Evolutionary conservation across 2,797 vertebrate genomes (phyloP), one percentile per base, ranked within the genome.

Genomic region (Myoxocephalus aenaeus): DNA sequence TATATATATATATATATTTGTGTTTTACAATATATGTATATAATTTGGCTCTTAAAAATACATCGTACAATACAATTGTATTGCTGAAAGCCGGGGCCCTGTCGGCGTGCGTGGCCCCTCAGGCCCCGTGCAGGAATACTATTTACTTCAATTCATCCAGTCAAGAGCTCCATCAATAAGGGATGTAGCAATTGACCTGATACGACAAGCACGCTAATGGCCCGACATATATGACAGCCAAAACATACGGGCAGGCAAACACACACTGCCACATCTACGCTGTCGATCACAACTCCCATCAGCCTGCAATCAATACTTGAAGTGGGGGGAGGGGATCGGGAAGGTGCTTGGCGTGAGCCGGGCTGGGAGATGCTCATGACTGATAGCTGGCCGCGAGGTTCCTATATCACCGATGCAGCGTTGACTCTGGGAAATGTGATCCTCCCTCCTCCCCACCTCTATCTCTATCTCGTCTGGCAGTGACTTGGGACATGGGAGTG

Each of bases 351-450:
- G 57, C 44, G 65, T 13, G 22, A 36, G 20, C 29, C 32, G 14
- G 34, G 11, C 50, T 68, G 56, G 65, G 27, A 77, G 80, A 85
- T 79, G 66, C 70, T 70, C 61, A 69, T 75, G 80, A 85, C 65
- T 87, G 87, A 87, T 85, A 72, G 80, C 82, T 57, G 58, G 71
- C 68, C 65, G 75, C 57, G 54, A 54, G 84, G 32, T 80, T 89
- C 81, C 85, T 84, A 67, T 86, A 90, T 89, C 89, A 87, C 77
- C 83, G 80, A 76, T 79, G 66, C 77, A 83, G 85, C 67, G 44
- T 85, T 75, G 84, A 87, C 82, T 86, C 78, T 51, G 44, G 80
- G 90, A 86, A 92, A 92, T 77, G 70, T 54, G 87, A 91, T 84
- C 74, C 79, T 74, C 73, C 72, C 48, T 62, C 69, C 68, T 78